Evolutionary conservation across 2,113 vertebrate genomes (phyloP).

Genomic region (Eurypyga helias): DNA sequence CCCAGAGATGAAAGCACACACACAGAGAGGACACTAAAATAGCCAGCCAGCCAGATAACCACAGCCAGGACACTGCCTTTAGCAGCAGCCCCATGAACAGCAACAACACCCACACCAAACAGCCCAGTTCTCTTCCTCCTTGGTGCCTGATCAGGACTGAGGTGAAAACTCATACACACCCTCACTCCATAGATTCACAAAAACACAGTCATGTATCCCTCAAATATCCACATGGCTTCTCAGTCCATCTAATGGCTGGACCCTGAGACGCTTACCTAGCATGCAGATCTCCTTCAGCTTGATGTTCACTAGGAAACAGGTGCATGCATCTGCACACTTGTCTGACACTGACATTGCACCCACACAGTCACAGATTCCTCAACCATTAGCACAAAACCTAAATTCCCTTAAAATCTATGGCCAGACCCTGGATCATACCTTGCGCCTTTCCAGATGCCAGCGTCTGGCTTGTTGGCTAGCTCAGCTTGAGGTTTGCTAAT

Average conservation of each 20-base stretch:
- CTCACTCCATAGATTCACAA: background rate
- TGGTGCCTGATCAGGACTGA: background rate
- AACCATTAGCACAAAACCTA: background rate
- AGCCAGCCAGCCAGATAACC: background rate
- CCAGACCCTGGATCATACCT: background rate
- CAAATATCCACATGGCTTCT: background rate
- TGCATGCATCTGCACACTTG: background rate
- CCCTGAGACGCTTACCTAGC: background rate
- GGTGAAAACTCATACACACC: background rate
- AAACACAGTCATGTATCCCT: background rate
- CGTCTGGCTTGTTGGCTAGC: background rate
- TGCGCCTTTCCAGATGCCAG: background rate
- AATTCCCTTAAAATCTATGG: background rate
- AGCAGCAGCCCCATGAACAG: background rate
- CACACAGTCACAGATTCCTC: background rate
- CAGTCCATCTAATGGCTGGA: background rate
- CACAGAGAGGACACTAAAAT: background rate
- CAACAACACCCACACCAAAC: background rate
- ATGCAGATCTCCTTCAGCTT: background rate
- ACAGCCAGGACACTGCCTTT: background rate
- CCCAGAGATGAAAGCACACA: accelerated
- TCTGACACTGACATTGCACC: background rate
- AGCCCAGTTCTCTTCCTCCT: background rate
- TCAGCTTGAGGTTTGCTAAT: background rate
- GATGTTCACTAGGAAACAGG: background rate